A percentile compares a stretch with the other conserved stretches of the same genome.
Conservation (phyloP, 2,797 vertebrate genomes). For the Chlorospingus flavigularis region DNA sequence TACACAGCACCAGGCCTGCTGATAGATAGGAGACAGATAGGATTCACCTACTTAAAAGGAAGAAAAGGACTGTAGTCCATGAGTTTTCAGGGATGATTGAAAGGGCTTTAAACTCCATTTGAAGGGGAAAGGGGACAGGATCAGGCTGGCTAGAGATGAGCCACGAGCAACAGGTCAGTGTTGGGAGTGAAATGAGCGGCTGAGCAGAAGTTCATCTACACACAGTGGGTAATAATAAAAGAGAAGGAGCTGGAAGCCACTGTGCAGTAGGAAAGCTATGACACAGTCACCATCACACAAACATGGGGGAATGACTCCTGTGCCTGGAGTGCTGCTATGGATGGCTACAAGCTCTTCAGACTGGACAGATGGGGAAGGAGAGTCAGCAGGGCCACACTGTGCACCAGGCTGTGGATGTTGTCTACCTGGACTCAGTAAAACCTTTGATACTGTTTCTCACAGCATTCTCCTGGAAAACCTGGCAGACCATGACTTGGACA, state of each 20-base stretch:
- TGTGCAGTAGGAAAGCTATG: background rate
- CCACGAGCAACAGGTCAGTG: too few relatives aligned
- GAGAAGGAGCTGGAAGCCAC: background rate
- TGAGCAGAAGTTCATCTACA: background rate
- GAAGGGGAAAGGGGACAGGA: background rate
- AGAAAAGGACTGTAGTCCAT: background rate
- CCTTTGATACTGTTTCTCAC: background rate
- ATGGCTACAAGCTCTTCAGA: background rate
- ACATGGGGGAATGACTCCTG: too few relatives aligned
- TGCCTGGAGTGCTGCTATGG: background rate
- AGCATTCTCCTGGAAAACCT: background rate
- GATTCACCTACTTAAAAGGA: background rate
- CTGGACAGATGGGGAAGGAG: background rate
- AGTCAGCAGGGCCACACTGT: accelerated
- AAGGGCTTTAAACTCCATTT: background rate
- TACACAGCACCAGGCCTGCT: accelerated
- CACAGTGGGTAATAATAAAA: background rate
- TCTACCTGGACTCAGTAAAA: background rate
- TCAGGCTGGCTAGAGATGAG: background rate
- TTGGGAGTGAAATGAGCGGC: background rate
- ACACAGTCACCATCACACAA: accelerated
- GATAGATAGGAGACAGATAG: too few relatives aligned
- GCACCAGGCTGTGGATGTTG: background rate
- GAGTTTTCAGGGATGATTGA: background rate
- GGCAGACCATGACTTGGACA: background rate